Evolutionary conservation across 2,888 invertebrate genomes (phyloP).

Genomic region (Cheilosia vernalis): DNA sequence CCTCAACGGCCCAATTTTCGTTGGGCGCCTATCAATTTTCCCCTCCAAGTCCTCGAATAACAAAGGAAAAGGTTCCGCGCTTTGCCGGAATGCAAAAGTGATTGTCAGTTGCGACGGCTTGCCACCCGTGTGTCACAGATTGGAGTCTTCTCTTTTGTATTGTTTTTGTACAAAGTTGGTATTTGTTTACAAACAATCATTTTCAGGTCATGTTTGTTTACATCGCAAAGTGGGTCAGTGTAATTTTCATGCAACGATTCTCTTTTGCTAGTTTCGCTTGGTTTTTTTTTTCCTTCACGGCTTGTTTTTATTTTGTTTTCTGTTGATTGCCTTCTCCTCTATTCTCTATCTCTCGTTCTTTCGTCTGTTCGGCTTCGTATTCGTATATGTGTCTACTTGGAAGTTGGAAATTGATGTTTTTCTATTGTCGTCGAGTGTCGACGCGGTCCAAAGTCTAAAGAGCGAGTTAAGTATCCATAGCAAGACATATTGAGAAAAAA

Average conservation of each 20-base stretch:
- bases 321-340: not conserved
- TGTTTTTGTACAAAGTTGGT: constrained; percentile 19
- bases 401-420: not conserved
- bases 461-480: too few species aligned
- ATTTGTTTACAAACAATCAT: constrained; percentile 74
- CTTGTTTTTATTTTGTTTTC: not conserved
- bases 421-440: constrained; percentile 21
- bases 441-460: constrained; percentile 60
- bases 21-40: constrained; percentile 30
- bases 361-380: not conserved
- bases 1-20: not conserved
- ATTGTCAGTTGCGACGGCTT: constrained; percentile 9
- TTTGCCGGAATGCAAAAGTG: constrained; percentile 64
- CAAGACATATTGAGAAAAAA: too few species aligned
- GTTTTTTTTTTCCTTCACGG: not conserved
- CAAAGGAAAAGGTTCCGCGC: constrained; percentile 40
- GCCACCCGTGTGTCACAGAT: constrained; percentile 29
- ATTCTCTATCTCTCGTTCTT: not conserved
- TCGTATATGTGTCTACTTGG: not conserved
- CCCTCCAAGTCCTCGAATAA: constrained; percentile 40
- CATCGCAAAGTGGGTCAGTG: constrained; percentile 72
- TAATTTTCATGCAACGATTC: constrained; percentile 69
- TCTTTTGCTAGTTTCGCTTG: constrained; percentile 44
- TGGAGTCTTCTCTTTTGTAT: constrained; percentile 6
- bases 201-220: constrained; percentile 75